Conservation (phyloP, 2,113 vertebrate species). For the Pleuronectes platessa region DNA sequence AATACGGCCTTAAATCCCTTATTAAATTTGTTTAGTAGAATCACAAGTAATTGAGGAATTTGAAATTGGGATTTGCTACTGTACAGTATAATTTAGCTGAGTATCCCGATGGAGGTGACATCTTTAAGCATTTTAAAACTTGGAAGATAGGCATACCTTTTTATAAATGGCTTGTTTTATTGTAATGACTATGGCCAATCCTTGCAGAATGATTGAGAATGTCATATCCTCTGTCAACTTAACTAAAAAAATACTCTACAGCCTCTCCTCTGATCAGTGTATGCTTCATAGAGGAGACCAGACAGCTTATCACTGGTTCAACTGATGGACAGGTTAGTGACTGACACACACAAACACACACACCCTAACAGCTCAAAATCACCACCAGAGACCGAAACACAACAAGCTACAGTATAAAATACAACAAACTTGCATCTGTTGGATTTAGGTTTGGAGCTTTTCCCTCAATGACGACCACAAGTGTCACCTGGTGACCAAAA, state of each 20-base stretch:
- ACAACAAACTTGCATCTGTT: conserved; percentile 5
- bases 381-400: background rate
- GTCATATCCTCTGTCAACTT: background rate
- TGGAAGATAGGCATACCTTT: too few relatives aligned
- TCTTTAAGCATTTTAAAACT: too few relatives aligned
- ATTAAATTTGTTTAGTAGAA: background rate
- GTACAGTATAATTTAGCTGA: background rate
- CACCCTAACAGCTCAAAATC: background rate
- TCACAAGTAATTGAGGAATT: background rate
- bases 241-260: conserved; percentile 45
- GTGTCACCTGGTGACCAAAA: conserved; percentile 80
- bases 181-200: too few relatives aligned
- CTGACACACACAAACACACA: background rate
- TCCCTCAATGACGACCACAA: conserved; percentile 80
- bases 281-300: conserved; percentile 77
- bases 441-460: conserved; percentile 88
- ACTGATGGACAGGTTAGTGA: conserved; percentile 86
- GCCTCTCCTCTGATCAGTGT: conserved; percentile 86
- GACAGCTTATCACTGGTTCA: conserved; percentile 85
- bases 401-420: background rate
- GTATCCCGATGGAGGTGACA: background rate
- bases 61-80: background rate
- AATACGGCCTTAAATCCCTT: too few relatives aligned
- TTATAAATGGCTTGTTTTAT: too few relatives aligned
- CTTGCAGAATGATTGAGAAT: conserved; percentile 1